Evolutionary conservation across 1,140 invertebrate genomes (phyloP).

Genomic region (Philaenus spumarius): DNA sequence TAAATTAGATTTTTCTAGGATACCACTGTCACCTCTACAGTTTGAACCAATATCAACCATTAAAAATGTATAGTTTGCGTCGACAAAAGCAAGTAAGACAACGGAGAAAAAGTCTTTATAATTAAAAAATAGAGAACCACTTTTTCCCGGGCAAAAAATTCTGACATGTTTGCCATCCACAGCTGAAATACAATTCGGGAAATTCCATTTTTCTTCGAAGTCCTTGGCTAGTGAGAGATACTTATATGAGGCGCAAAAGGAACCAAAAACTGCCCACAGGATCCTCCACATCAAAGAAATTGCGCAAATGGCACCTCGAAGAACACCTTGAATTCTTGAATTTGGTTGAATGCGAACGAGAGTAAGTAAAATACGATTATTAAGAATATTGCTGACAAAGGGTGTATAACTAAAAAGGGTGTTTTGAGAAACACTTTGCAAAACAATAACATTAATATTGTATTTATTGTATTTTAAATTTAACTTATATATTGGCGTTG

Average conservation of each 20-base stretch:
- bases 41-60: slow-evolving; percentile 38
- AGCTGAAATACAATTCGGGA: slow-evolving; percentile 36
- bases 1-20: slow-evolving; percentile 15
- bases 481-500: no score
- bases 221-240: background rate
- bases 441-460: no score
- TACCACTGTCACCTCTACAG: slow-evolving; percentile 37
- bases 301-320: background rate
- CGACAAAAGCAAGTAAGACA: slow-evolving; percentile 40
- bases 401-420: no score
- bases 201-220: slow-evolving; percentile 28
- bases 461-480: no score
- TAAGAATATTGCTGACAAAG: no score
- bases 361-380: background rate
- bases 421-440: no score
- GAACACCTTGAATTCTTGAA: background rate
- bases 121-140: slow-evolving; percentile 39
- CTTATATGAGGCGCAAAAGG: slow-evolving; percentile 10
- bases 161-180: slow-evolving; percentile 40
- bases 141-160: slow-evolving; percentile 37
- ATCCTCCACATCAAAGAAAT: background rate
- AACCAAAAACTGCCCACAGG: slow-evolving; percentile 1
- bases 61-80: slow-evolving; percentile 40
- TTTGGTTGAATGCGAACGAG: background rate
- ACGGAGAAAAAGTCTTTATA: slow-evolving; percentile 40